These are phyloP conservation scores for Sphaerophoria rueppellii DNA, from an alignment of 2,888 invertebrate species.

Conservation along the genomic window DNA sequence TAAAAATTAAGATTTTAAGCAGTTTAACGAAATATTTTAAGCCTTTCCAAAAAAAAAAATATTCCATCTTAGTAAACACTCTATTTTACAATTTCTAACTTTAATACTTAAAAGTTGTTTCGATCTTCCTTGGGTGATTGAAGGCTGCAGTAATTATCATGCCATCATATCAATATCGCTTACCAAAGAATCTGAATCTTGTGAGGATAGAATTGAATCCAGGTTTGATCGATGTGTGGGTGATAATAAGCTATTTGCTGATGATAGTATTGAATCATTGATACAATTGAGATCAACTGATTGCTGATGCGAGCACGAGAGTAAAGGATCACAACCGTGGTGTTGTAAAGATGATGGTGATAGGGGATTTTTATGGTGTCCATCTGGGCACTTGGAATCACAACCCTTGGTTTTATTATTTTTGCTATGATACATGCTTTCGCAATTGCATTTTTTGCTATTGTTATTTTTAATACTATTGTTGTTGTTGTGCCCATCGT, in stretches of 20 bases:
- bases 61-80: too few species aligned
- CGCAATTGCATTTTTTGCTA: conserved; percentile 72
- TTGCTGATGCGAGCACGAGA: conserved; percentile 79
- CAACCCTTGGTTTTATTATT: conserved; percentile 65
- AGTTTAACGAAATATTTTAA: too few species aligned
- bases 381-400: conserved; percentile 58
- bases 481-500: conserved; percentile 47
- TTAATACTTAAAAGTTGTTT: too few species aligned
- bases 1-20: too few species aligned
- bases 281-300: conserved; percentile 79
- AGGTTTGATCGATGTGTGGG: conserved; percentile 76
- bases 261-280: conserved; percentile 83
- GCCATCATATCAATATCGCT: conserved; percentile 84
- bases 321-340: conserved; percentile 78
- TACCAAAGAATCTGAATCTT: conserved; percentile 83
- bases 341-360: conserved; percentile 60
- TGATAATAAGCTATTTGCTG: conserved; percentile 76
- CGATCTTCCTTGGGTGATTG: too few species aligned
- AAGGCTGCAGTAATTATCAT: conserved; percentile 78
- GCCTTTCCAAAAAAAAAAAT: too few species aligned
- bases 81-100: too few species aligned
- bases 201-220: conserved; percentile 83
- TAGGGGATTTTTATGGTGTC: conserved; percentile 64
- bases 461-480: conserved; percentile 57
- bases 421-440: conserved; percentile 59